Evolutionary conservation across 2,797 vertebrate genomes (phyloP).

Genomic region (Myripristis jacobus): DNA sequence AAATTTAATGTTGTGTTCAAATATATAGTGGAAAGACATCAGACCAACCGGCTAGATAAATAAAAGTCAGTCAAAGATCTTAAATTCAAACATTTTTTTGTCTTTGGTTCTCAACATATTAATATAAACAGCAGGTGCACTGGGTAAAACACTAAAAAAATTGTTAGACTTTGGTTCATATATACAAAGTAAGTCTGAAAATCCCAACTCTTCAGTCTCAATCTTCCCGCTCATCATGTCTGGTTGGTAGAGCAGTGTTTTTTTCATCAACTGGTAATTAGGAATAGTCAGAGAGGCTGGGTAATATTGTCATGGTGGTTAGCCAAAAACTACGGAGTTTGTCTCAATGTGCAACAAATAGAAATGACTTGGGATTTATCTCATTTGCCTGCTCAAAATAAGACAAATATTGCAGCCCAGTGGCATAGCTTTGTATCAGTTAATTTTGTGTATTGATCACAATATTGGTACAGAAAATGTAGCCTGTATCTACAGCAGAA

Average conservation of each 20-base stretch:
- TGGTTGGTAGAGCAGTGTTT: no score
- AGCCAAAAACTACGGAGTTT: not conserved
- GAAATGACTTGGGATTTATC: constrained; percentile 1
- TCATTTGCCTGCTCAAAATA: not conserved
- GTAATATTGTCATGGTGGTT: not conserved
- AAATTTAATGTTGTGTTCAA: constrained; percentile 36
- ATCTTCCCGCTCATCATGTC: not conserved
- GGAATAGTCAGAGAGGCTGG: not conserved
- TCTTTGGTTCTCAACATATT: constrained; percentile 55
- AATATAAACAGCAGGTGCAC: constrained; percentile 42
- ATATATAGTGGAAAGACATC: constrained; percentile 10
- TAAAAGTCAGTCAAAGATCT: constrained; percentile 23
- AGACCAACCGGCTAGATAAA: constrained; percentile 24
- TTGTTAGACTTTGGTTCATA: constrained; percentile 67
- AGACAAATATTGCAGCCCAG: not conserved
- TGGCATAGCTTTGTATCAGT: not conserved
- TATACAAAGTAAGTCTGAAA: constrained; percentile 36
- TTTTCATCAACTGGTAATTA: no score
- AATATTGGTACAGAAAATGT: not conserved
- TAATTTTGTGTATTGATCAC: not conserved
- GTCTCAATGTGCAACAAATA: constrained; percentile 10
- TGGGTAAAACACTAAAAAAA: constrained; percentile 27
- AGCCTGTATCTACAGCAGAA: constrained; percentile 19
- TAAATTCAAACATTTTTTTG: constrained; percentile 1
- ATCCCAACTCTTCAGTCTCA: constrained; percentile 4